Conservation (phyloP, 23 tunicate species). For the Phallusia fumigata region DNA sequence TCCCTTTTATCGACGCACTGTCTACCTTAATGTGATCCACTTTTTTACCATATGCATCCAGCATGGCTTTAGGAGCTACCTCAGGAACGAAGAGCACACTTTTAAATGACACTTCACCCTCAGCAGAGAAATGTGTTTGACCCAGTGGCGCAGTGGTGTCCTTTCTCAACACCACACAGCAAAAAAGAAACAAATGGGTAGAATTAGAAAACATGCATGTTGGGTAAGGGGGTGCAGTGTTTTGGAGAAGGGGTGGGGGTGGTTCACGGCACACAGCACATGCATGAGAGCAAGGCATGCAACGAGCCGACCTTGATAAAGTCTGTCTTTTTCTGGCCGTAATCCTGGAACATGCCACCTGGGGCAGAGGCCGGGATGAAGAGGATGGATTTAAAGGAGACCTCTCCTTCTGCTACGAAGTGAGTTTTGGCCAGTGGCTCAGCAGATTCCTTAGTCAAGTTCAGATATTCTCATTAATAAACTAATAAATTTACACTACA, state of each 20-base stretch:
- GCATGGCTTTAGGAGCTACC: slow-evolving; percentile 80
- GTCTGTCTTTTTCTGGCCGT: slow-evolving; percentile 95
- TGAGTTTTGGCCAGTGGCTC: slow-evolving; percentile 95
- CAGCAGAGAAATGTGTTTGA: slow-evolving; percentile 87
- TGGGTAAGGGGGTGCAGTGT: too few relatives aligned
- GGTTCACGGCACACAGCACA: not conserved
- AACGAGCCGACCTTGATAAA: slow-evolving; percentile 75
- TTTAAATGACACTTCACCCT: slow-evolving; percentile 97
- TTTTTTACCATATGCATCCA: slow-evolving; percentile 63
- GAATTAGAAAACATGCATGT: slow-evolving; percentile 1
- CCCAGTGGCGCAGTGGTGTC: slow-evolving; percentile 59
- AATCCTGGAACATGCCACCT: slow-evolving; percentile 88
- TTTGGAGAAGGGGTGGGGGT: not conserved
- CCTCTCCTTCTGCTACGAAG: slow-evolving; percentile 99
- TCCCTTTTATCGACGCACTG: not conserved
- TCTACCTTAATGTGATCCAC: slow-evolving; percentile 92
- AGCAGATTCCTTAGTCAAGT: slow-evolving; percentile 56
- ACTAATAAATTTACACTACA: too few relatives aligned
- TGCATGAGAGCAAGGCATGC: slow-evolving; percentile 8
- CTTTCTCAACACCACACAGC: slow-evolving; percentile 38
- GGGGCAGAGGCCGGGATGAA: slow-evolving; percentile 85
- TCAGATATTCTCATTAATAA: not conserved
- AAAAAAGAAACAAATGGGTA: slow-evolving; percentile 14
- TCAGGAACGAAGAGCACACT: slow-evolving; percentile 82
- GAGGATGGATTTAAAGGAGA: slow-evolving; percentile 92